phyloP scores from a whole-genome alignment of 2,797 vertebrate genomes.

The Arremon aurantiirostris region DNA sequence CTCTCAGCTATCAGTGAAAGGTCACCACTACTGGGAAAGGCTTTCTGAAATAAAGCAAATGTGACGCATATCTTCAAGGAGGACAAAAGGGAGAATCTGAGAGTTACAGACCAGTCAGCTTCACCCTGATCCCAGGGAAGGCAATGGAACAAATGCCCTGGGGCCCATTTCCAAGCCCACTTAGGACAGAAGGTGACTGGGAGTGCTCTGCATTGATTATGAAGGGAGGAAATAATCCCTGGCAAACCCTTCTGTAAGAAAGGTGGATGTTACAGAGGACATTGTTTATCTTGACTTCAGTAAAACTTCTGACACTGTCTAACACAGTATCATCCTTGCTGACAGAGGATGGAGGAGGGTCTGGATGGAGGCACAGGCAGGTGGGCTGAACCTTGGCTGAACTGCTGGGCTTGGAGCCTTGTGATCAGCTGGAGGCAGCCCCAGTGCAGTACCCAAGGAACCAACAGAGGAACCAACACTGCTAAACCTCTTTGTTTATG shows the following conservation, averaged over 20 bases:
- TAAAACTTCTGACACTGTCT: neutral
- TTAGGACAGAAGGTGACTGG: neutral
- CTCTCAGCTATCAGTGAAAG: neutral
- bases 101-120: neutral
- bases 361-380: neutral
- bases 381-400: neutral
- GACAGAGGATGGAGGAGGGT: neutral
- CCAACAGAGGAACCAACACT: neutral
- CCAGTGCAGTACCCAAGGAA: neutral
- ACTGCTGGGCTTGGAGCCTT: neutral
- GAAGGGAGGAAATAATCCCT: neutral
- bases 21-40: neutral
- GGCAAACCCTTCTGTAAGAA: neutral
- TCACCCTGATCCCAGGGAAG: neutral
- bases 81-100: neutral
- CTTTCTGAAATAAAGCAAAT: neutral
- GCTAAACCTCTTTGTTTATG: neutral
- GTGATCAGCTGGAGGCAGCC: neutral
- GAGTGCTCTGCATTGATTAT: neutral
- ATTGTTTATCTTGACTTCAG: neutral
- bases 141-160: neutral
- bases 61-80: neutral
- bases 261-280: neutral
- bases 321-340: neutral
- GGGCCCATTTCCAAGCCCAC: neutral